These are phyloP conservation scores for Megalops atlanticus DNA, from an alignment of 2,113 vertebrate species.

Conservation along the genomic window DNA sequence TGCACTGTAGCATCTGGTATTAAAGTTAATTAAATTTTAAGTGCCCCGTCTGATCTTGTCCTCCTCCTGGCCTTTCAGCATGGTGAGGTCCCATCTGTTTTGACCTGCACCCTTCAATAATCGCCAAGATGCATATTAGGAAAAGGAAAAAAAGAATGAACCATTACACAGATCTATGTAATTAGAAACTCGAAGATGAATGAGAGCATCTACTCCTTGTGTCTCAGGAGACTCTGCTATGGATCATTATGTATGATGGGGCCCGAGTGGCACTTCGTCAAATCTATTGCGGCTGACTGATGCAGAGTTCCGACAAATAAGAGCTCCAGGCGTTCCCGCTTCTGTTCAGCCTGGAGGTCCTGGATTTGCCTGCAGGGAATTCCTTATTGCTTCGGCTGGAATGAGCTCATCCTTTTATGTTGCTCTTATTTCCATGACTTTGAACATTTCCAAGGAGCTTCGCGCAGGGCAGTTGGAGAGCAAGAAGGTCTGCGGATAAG, in stretches of 20 bases:
- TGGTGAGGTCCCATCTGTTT: neutral
- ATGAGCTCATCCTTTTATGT: neutral
- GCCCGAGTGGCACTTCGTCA: neutral
- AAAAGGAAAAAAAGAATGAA: neutral
- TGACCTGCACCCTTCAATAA: neutral
- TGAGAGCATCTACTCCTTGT: neutral
- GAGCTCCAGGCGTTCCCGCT: neutral
- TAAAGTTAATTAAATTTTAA: neutral
- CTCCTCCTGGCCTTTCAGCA: neutral
- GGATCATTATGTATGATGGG: too few species aligned
- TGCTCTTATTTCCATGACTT: neutral
- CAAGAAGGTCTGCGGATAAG: neutral
- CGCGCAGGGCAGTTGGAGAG: neutral
- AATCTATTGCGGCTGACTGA: neutral
- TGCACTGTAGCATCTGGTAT: neutral
- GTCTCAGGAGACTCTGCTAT: too few species aligned
- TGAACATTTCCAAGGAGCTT: neutral
- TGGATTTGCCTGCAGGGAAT: neutral
- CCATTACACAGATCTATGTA: neutral
- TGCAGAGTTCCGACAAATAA: neutral
- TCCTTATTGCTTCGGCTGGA: neutral
- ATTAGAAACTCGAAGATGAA: neutral
- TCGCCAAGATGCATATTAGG: neutral
- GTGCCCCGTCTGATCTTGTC: neutral
- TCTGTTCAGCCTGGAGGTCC: neutral